Base-by-base conservation (phyloP, 2,797 vertebrate species). In the Sebastes iracundus region DNA sequence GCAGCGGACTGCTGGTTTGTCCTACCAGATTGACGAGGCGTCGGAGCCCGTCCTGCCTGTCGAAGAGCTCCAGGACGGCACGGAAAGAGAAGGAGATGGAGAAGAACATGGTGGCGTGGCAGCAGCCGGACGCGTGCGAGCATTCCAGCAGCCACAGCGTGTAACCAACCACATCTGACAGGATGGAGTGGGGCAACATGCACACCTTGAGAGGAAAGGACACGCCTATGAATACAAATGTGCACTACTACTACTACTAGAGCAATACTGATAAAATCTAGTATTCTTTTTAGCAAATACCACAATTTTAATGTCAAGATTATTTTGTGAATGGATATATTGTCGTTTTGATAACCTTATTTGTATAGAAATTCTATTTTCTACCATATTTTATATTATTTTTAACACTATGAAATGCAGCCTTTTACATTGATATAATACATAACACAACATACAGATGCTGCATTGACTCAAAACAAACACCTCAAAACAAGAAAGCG, bases 41-140 rank as follows among this genome's bases (percentile, higher is more conserved):
- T 1, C 99, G 95, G 80, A 99, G 97, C 53, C 99, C 99, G 25
- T 99, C 99, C 23, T 98, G 99, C 85, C 93, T 96, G 94, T 99
- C 99, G 28, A 99, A 99, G 72, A 99, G 97, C 87, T 99, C 98
- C 86, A 99, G 95, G 38, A 99, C 97, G 1, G 97, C 98, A 16
- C 99, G 97, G 89, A 99, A 99, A 58, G 98, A 98, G 93, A 99
- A 99, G 85, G 97, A 99, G 92, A 99, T 99, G 82, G 98, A 99
- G 94, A 99, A 99, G 94, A 99, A 99, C 99, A 99, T 99, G 87
- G 99, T 99, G 86, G 99, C 98, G 25, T 99, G 99, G 93, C 99
- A 99, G 94, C 98, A 99, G 79, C 98, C 98, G 0, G 99, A 99
- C 10, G 98, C 99, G 0, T 99, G 99, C 30, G 99, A 99, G 91